A percentile compares a stretch with the other conserved stretches of the same genome.
Evolutionary conservation across 2,797 vertebrate species (phyloP).

Genomic region (Tenualosa thibaudeaui): DNA sequence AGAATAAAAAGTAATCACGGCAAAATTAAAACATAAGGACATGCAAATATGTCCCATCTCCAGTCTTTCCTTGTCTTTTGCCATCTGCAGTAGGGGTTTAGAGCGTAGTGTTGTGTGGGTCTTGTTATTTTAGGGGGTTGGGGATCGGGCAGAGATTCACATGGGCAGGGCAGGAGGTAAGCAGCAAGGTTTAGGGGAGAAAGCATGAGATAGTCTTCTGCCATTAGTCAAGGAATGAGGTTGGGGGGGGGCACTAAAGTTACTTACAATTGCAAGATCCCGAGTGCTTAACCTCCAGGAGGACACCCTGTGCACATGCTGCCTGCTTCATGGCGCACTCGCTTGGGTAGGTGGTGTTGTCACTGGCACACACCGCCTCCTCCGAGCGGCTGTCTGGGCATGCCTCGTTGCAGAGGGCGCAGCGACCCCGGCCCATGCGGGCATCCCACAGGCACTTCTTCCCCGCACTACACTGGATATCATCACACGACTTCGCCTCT

Average conservation of each 20-base stretch:
- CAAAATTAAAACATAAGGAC: slow-evolving; percentile 60
- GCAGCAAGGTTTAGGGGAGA: slow-evolving; percentile 31
- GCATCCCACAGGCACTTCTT: slow-evolving; percentile 97
- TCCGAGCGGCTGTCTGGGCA: slow-evolving; percentile 91
- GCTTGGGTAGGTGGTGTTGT: slow-evolving; percentile 95
- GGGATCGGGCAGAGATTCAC: slow-evolving; percentile 37
- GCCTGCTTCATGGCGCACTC: slow-evolving; percentile 97
- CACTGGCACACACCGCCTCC: slow-evolving; percentile 94
- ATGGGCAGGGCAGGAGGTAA: not conserved
- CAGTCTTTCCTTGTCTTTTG: slow-evolving; percentile 73
- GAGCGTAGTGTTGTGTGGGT: not conserved
- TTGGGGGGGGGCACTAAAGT: slow-evolving; percentile 32
- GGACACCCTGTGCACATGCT: slow-evolving; percentile 88
- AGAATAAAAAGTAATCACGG: slow-evolving; percentile 34
- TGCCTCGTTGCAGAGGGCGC: slow-evolving; percentile 85
- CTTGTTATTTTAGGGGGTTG: slow-evolving; percentile 43
- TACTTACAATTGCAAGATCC: slow-evolving; percentile 99
- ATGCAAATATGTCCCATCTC: slow-evolving; percentile 75
- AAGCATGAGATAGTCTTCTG: slow-evolving; percentile 78
- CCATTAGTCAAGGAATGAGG: slow-evolving; percentile 33
- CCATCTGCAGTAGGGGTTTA: slow-evolving; percentile 57
- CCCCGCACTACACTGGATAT: slow-evolving; percentile 89
- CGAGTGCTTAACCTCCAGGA: slow-evolving; percentile 96
- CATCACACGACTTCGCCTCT: slow-evolving; percentile 98
- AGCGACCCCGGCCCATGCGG: slow-evolving; percentile 90